Percentiles rank a stretch among this genome's conserved stretches.
These are phyloP conservation scores for Pelobates cultripes DNA, from an alignment of 2,797 vertebrate species.

Conservation along the genomic window DNA sequence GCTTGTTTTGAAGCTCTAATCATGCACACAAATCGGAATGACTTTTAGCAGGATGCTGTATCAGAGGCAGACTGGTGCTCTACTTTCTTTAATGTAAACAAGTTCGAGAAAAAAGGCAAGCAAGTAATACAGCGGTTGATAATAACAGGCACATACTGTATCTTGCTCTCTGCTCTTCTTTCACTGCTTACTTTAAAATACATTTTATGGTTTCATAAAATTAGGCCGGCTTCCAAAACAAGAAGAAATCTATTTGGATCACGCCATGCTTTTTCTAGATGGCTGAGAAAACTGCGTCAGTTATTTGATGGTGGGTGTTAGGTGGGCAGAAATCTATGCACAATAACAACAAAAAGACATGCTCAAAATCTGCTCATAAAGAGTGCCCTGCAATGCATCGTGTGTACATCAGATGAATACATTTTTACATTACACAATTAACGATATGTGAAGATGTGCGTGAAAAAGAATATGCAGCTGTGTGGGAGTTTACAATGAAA, in stretches of 20 bases:
- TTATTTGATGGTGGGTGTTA: slow-evolving; percentile 74
- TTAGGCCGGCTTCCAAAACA: slow-evolving; percentile 63
- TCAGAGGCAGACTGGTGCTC: no score
- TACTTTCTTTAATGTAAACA: no score
- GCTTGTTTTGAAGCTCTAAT: no score
- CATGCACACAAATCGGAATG: no score
- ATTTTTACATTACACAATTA: background rate
- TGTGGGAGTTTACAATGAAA: background rate
- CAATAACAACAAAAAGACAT: slow-evolving; percentile 30
- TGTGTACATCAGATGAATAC: background rate
- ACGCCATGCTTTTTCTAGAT: slow-evolving; percentile 70
- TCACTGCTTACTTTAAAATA: slow-evolving; percentile 33
- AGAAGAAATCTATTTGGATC: slow-evolving; percentile 64
- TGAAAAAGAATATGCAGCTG: background rate
- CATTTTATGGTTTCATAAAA: slow-evolving; percentile 67
- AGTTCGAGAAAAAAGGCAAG: no score
- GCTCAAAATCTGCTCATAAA: background rate
- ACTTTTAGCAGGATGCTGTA: no score
- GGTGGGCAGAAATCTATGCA: slow-evolving; percentile 67
- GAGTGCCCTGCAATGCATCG: background rate
- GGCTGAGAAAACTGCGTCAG: slow-evolving; percentile 70
- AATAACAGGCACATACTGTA: no score
- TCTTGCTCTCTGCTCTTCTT: background rate
- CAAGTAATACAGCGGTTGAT: no score
- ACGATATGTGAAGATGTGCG: background rate